These are phyloP conservation scores for Drosophila crucigera DNA, from an alignment of 2,888 invertebrate species.

Conservation along the genomic window DNA sequence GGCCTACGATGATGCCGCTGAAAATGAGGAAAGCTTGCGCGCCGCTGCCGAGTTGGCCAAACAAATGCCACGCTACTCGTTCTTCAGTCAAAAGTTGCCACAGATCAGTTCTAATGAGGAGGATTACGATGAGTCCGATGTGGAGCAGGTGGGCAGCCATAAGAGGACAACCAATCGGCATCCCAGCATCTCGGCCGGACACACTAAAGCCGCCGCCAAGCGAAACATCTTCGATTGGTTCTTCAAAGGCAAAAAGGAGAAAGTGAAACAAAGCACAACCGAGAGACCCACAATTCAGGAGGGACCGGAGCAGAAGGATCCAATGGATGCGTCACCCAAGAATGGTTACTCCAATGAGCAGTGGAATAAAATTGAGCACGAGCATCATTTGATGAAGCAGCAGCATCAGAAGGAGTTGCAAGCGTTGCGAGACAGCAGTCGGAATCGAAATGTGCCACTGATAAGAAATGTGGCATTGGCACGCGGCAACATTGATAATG, in stretches of 20 bases:
- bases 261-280: conserved; percentile 18
- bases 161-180: conserved; percentile 38
- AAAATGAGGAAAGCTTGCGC: conserved; percentile 40
- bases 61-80: conserved; percentile 72
- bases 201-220: conserved; percentile 60
- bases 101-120: conserved; percentile 41
- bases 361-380: conserved; percentile 84
- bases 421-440: conserved; percentile 58
- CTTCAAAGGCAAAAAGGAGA: conserved; percentile 51
- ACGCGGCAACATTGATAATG: conserved; percentile 67
- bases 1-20: conserved; percentile 43
- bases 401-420: conserved; percentile 79
- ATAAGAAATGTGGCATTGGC: conserved; percentile 42
- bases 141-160: background rate
- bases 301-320: conserved; percentile 21
- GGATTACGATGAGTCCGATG: conserved; percentile 53
- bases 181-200: conserved; percentile 57
- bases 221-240: conserved; percentile 70
- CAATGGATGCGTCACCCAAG: conserved; percentile 36
- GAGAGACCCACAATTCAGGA: conserved; percentile 22
- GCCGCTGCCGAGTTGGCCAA: conserved; percentile 55
- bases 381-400: conserved; percentile 77
- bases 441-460: conserved; percentile 58
- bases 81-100: conserved; percentile 65
- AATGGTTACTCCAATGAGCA: conserved; percentile 83